These are phyloP conservation scores for Galleria mellonella DNA, from an alignment of 1,140 invertebrate genomes.

Conservation along the genomic window DNA sequence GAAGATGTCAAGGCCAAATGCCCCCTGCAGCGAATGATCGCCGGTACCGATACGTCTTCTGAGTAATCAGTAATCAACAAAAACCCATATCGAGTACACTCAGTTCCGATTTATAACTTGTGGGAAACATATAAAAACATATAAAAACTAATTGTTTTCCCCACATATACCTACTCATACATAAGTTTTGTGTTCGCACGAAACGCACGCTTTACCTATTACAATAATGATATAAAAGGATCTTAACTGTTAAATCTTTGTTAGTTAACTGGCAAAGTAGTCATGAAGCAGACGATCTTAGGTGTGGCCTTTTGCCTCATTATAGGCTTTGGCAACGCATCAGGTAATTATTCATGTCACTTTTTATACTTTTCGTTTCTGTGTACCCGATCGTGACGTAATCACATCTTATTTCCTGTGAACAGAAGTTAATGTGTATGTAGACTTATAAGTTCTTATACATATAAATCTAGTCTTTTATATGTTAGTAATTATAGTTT, in stretches of 20 bases:
- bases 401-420: too few relatives aligned
- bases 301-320: constrained; percentile 33
- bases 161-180: constrained; percentile 6
- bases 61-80: not conserved
- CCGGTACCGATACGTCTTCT: too few relatives aligned
- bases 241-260: constrained; percentile 17
- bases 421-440: too few relatives aligned
- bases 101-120: not conserved
- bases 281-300: constrained; percentile 32
- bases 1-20: too few relatives aligned
- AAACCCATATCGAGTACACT: not conserved
- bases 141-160: constrained; percentile 36
- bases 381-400: not conserved
- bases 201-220: constrained; percentile 8
- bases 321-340: constrained; percentile 33
- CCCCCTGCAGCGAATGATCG: too few relatives aligned
- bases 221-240: constrained; percentile 48
- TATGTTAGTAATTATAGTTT: too few relatives aligned
- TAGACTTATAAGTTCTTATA: too few relatives aligned
- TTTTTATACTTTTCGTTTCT: not conserved
- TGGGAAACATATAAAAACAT: constrained; percentile 11
- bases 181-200: constrained; percentile 8
- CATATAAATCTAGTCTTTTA: too few relatives aligned
- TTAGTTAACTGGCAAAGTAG: constrained; percentile 27
- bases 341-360: constrained; percentile 31